Evolutionary conservation across 2,888 invertebrate genomes (phyloP).

Genomic region (Andrena dorsata): DNA sequence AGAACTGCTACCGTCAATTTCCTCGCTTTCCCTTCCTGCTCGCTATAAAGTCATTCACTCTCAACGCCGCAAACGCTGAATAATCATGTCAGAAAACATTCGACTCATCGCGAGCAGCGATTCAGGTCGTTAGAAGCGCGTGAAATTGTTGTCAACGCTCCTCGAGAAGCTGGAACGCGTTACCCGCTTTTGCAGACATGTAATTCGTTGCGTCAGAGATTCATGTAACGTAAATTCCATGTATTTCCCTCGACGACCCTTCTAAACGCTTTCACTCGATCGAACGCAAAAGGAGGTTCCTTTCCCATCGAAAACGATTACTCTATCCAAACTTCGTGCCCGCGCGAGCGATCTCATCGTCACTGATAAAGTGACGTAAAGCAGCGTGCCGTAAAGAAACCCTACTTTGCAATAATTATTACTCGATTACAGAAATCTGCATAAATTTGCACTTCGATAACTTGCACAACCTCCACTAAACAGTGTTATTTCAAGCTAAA

Average conservation of each 20-base stretch:
- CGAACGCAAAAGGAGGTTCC: conserved; percentile 25
- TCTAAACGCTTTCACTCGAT: conserved; percentile 42
- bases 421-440: no score
- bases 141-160: background rate
- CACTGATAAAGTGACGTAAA: no score
- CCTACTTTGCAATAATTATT: no score
- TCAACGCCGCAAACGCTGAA: conserved; percentile 4
- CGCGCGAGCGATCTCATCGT: no score
- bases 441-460: no score
- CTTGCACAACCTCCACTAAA: no score
- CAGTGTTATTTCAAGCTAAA: no score
- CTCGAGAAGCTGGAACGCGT: background rate
- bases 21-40: conserved; percentile 54
- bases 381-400: no score
- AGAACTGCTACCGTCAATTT: conserved; percentile 17
- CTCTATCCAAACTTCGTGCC: background rate
- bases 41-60: conserved; percentile 41
- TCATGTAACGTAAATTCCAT: conserved; percentile 13
- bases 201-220: conserved; percentile 27
- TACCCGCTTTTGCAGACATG: background rate
- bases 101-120: background rate
- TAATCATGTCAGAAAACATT: conserved; percentile 20
- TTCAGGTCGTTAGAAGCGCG: background rate
- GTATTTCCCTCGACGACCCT: conserved; percentile 26
- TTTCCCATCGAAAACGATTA: background rate